Conservation (phyloP, 2,797 vertebrate genomes). For the Hybognathus amarus region DNA sequence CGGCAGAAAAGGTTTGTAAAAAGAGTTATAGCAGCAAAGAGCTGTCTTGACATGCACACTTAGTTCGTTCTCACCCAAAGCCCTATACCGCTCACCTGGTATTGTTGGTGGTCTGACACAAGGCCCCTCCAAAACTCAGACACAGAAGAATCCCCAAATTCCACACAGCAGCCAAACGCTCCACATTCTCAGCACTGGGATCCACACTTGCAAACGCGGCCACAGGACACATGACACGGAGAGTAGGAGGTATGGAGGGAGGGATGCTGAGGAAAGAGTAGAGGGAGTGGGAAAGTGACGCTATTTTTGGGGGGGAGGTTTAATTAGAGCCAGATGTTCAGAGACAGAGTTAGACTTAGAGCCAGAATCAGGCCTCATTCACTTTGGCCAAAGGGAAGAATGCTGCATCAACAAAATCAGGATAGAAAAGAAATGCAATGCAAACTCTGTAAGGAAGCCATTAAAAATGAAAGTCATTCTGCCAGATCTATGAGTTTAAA, state of each 20-base stretch:
- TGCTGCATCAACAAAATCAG: neutral
- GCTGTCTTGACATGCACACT: slow-evolving; percentile 5
- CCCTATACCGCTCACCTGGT: slow-evolving; percentile 69
- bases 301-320: neutral
- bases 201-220: slow-evolving; percentile 45
- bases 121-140: slow-evolving; percentile 68
- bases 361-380: slow-evolving; percentile 39
- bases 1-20: neutral
- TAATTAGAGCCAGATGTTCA: slow-evolving; percentile 49
- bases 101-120: slow-evolving; percentile 66
- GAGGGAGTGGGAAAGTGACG: slow-evolving; percentile 25
- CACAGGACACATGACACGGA: neutral
- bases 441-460: neutral
- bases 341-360: neutral
- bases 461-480: neutral
- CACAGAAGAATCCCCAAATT: slow-evolving; percentile 67
- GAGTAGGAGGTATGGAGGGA: slow-evolving; percentile 19
- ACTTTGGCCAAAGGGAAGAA: neutral
- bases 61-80: neutral
- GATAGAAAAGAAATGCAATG: neutral
- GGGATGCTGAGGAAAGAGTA: slow-evolving; percentile 38
- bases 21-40: neutral
- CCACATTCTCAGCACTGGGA: slow-evolving; percentile 64
- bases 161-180: slow-evolving; percentile 61
- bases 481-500: neutral